phyloP scores from a whole-genome alignment of 1,140 invertebrate species.

The Charaxes varanes region DNA sequence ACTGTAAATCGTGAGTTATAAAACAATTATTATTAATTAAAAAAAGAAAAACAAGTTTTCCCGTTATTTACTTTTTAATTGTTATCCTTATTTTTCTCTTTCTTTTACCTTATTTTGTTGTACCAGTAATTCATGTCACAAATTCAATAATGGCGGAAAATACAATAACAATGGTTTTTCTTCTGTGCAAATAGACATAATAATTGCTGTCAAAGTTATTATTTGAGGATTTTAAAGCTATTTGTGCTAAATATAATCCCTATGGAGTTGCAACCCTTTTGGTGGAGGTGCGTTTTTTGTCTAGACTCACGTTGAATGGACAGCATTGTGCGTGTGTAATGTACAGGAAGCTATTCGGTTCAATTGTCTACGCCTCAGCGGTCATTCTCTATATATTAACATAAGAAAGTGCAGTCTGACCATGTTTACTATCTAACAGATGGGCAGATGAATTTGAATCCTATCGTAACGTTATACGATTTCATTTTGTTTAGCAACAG shows the following conservation, averaged over 20 bases:
- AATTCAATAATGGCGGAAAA: no score
- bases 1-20: no score
- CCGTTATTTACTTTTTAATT: no score
- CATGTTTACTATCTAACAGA: conserved; percentile 11
- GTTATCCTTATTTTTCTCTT: no score
- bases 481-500: no score
- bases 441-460: no score
- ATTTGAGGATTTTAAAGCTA: conserved; percentile 24
- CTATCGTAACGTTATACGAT: no score
- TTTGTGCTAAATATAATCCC: conserved; percentile 61
- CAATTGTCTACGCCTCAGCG: conserved; percentile 50
- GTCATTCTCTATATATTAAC: conserved; percentile 45
- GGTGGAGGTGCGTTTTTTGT: conserved; percentile 31
- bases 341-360: conserved; percentile 54
- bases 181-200: background rate
- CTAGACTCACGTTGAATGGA: conserved; percentile 41
- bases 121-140: no score
- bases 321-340: conserved; percentile 47
- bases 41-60: no score
- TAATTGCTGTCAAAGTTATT: conserved; percentile 5
- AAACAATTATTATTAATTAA: conserved; percentile 3
- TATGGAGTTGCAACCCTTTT: conserved; percentile 43
- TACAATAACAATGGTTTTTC: no score
- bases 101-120: no score
- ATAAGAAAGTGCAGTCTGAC: conserved; percentile 44